Evolutionary conservation across 2,113 vertebrate species (phyloP).

Genomic region (Misgurnus anguillicaudatus): DNA sequence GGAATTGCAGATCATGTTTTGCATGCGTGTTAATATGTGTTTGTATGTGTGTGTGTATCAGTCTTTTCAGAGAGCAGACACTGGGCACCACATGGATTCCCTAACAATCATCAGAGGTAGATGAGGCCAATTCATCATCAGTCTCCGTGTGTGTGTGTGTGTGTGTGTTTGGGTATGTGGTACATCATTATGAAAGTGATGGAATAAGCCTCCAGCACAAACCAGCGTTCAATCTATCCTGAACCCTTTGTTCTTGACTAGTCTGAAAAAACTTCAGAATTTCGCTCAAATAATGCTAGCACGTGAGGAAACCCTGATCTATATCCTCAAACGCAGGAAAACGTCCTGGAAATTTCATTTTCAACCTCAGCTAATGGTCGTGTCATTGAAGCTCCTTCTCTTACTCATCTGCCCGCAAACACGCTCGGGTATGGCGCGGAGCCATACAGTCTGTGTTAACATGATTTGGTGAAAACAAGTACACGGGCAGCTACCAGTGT

Average conservation of each 20-base stretch:
- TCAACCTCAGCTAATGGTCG: conserved; percentile 9
- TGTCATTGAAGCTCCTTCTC: conserved; percentile 12
- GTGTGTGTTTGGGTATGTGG: conserved; percentile 44
- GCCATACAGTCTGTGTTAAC: conserved; percentile 45
- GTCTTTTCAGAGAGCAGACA: conserved; percentile 49
- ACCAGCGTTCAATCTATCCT: conserved; percentile 39
- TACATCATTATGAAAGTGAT: conserved; percentile 52
- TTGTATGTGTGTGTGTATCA: conserved; percentile 30
- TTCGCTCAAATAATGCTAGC: neutral
- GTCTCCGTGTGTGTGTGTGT: conserved; percentile 36
- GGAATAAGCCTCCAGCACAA: conserved; percentile 51
- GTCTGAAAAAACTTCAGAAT: neutral
- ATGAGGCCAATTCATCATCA: conserved; percentile 57
- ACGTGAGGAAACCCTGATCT: neutral
- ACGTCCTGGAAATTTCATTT: conserved; percentile 16
- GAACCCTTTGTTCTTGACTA: neutral
- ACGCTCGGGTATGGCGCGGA: conserved; percentile 16
- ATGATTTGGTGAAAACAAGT: conserved; percentile 50
- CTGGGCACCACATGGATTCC: conserved; percentile 55
- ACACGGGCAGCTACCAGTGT: conserved; percentile 36
- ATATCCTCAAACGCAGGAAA: conserved; percentile 16
- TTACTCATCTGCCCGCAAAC: conserved; percentile 17
- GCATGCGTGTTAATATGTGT: neutral
- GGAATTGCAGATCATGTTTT: neutral
- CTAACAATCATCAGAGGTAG: conserved; percentile 51